phyloP scores from a whole-genome alignment of 1,140 invertebrate species.

The Gryon sp. region DNA sequence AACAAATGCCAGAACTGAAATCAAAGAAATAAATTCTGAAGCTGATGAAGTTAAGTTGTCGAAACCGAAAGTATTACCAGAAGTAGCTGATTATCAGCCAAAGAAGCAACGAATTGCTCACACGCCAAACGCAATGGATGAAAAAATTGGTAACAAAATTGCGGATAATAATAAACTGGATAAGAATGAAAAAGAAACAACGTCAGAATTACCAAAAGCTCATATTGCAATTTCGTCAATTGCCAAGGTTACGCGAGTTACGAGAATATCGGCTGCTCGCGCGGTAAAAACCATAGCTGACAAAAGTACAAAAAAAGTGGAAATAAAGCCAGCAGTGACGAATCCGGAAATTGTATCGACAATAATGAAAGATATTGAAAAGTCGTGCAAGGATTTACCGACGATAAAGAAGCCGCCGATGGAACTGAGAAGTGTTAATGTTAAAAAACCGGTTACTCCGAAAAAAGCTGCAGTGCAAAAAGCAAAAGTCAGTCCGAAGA shows the following conservation, averaged over 20 bases:
- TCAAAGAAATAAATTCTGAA: background rate
- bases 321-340: background rate
- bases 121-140: background rate
- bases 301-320: background rate
- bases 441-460: no score
- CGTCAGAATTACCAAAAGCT: background rate
- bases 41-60: no score
- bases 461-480: no score
- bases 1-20: background rate
- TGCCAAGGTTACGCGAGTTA: no score
- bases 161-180: background rate
- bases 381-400: background rate
- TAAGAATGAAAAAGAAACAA: background rate
- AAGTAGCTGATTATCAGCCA: constrained; percentile 2
- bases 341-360: constrained; percentile 5
- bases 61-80: constrained; percentile 1
- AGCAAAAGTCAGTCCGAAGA: no score
- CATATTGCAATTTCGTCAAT: no score
- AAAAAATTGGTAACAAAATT: background rate
- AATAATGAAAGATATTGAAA: constrained; percentile 23
- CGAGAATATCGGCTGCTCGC: no score
- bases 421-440: no score
- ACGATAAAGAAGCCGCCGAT: no score
- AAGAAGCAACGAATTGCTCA: constrained; percentile 28
- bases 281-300: no score